phyloP scores from a whole-genome alignment of 2,797 vertebrate genomes.

The Triplophysa yarkandensis region DNA sequence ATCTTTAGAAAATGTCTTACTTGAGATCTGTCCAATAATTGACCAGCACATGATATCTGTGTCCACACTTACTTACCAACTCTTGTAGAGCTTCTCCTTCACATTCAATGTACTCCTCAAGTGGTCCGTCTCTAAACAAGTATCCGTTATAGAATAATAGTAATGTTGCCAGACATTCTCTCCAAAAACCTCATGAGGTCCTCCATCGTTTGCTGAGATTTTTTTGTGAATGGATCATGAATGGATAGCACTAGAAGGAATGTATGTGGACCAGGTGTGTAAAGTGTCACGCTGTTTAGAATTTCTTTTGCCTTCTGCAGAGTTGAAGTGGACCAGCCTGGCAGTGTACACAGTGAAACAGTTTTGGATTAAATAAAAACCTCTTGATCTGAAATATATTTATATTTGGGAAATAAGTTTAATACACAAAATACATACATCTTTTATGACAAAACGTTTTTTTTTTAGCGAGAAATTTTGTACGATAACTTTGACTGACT shows the following conservation, averaged over 20 bases:
- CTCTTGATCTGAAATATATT: no score
- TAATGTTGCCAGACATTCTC: constrained; percentile 59
- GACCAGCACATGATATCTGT: constrained; percentile 51
- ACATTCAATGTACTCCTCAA: constrained; percentile 56
- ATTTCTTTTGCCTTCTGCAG: constrained; percentile 39
- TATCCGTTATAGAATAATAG: constrained; percentile 56
- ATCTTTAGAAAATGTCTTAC: background rate
- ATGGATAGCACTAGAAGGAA: constrained; percentile 59
- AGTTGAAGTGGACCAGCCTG: constrained; percentile 49
- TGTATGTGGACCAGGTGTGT: constrained; percentile 53
- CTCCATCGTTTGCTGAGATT: constrained; percentile 47
- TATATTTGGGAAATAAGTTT: no score
- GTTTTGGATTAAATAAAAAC: no score
- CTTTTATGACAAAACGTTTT: no score
- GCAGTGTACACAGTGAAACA: constrained; percentile 50
- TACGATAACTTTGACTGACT: no score
- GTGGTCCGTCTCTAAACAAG: constrained; percentile 48
- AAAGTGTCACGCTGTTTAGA: constrained; percentile 50
- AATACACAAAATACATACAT: no score
- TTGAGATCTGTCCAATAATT: background rate
- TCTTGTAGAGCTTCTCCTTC: constrained; percentile 50
- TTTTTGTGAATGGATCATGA: constrained; percentile 49
- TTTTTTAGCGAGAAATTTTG: no score
- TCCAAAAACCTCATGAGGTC: constrained; percentile 51
- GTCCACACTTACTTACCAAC: constrained; percentile 54